Conservation (phyloP, 2,888 invertebrate genomes). For the Agonopterix heracliana region DNA sequence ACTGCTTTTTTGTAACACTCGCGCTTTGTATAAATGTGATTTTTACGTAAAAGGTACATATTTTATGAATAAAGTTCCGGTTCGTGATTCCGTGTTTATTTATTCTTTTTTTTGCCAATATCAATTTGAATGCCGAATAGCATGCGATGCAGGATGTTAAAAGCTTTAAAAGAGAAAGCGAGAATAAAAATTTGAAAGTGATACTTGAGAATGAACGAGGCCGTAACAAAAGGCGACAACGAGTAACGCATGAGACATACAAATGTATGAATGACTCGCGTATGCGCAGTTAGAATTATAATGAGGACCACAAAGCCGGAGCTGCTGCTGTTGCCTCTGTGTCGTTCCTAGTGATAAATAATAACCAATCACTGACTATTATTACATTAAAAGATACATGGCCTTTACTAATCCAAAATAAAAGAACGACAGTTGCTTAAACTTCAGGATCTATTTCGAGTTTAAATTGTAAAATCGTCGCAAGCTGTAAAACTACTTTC, state of each 20-base stretch:
- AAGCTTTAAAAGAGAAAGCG: conserved; percentile 49
- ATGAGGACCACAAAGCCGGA: conserved; percentile 30
- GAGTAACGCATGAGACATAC: conserved; percentile 50
- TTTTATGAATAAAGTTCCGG: conserved; percentile 5
- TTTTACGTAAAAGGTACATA: conserved; percentile 21
- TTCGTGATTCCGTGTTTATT: conserved; percentile 2
- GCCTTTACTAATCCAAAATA: too few relatives aligned
- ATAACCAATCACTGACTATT: too few relatives aligned
- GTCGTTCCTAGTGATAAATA: not conserved
- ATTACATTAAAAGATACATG: too few relatives aligned
- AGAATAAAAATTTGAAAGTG: conserved; percentile 52
- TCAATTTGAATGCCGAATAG: conserved; percentile 8
- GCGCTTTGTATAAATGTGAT: conserved; percentile 41
- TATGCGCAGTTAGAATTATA: conserved; percentile 47
- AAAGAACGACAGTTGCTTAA: too few relatives aligned
- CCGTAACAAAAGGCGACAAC: conserved; percentile 46
- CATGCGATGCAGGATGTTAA: conserved; percentile 16
- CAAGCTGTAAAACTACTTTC: conserved; percentile 3
- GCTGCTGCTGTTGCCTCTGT: conserved; percentile 1
- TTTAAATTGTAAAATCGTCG: conserved; percentile 1
- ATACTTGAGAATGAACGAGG: conserved; percentile 45
- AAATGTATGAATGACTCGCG: conserved; percentile 44
- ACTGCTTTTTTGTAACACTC: conserved; percentile 56
- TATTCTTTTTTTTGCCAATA: conserved; percentile 11
- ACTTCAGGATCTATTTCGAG: not conserved